Evolutionary conservation across 2,113 vertebrate species (phyloP).

Genomic region (Uropsilus gracilis): DNA sequence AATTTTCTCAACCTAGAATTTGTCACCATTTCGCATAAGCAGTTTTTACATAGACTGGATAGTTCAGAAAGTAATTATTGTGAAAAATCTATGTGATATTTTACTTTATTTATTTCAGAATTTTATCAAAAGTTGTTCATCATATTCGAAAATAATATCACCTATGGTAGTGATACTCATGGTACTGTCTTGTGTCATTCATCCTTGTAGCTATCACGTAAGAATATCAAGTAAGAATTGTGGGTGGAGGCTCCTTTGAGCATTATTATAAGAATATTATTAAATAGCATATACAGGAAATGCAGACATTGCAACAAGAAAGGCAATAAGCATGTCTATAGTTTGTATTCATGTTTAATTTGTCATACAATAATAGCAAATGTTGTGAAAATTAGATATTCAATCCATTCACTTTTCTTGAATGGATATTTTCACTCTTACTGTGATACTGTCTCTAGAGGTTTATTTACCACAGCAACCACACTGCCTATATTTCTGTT

Average conservation of each 20-base stretch:
- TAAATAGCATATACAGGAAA: neutral
- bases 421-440: neutral
- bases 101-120: neutral
- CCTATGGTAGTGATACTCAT: neutral
- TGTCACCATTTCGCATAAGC: neutral
- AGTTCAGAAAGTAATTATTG: neutral
- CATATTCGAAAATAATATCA: neutral
- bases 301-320: neutral
- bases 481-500: neutral
- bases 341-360: neutral
- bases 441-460: neutral
- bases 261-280: neutral
- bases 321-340: neutral
- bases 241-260: neutral
- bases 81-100: neutral
- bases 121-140: neutral
- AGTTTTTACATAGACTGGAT: neutral
- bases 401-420: neutral
- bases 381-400: neutral
- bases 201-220: neutral
- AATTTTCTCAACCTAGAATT: neutral
- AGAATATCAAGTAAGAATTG: neutral
- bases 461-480: neutral
- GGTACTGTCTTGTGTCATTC: neutral
- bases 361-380: neutral